Percentiles rank a stretch among this genome's conserved stretches.
Evolutionary conservation across 2,888 invertebrate species (phyloP).

Genomic region (Tridacna gigas): DNA sequence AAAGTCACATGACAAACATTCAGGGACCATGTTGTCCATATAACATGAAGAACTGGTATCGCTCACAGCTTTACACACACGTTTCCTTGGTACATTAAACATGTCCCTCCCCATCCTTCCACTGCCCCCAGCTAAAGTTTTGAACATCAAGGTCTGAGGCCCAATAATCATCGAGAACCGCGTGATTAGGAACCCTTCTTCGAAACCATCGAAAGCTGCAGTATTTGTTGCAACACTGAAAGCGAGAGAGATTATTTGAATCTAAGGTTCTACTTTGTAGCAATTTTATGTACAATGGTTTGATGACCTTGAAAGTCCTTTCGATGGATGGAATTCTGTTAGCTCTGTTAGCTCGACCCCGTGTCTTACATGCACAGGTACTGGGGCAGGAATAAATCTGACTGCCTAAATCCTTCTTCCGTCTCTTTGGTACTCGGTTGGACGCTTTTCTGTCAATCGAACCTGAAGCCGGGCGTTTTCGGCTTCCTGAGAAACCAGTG

Average conservation of each 20-base stretch:
- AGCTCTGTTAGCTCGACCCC: not conserved
- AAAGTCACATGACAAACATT: too few species aligned
- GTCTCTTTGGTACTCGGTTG: not conserved
- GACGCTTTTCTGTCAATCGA: not conserved
- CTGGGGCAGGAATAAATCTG: constrained; percentile 2
- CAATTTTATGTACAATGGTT: not conserved
- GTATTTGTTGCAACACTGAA: not conserved
- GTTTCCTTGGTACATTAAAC: too few species aligned
- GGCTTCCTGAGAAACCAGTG: not conserved
- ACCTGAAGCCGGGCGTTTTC: not conserved
- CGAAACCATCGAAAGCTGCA: not conserved
- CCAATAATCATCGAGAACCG: not conserved
- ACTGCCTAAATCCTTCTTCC: not conserved
- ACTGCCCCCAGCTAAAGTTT: not conserved
- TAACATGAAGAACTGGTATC: too few species aligned
- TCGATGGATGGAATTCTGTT: not conserved
- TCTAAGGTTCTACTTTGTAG: not conserved
- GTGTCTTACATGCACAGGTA: not conserved
- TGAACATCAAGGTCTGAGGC: not conserved
- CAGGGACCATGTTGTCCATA: too few species aligned
- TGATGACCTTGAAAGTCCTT: not conserved
- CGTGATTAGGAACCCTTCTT: not conserved
- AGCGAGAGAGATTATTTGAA: not conserved
- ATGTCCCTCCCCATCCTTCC: constrained; percentile 10
- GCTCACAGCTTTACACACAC: too few species aligned